Evolutionary conservation across 1,140 invertebrate genomes (phyloP), one percentile per base, ranked within the genome.

Genomic region (Dufourea novaeangliae): DNA sequence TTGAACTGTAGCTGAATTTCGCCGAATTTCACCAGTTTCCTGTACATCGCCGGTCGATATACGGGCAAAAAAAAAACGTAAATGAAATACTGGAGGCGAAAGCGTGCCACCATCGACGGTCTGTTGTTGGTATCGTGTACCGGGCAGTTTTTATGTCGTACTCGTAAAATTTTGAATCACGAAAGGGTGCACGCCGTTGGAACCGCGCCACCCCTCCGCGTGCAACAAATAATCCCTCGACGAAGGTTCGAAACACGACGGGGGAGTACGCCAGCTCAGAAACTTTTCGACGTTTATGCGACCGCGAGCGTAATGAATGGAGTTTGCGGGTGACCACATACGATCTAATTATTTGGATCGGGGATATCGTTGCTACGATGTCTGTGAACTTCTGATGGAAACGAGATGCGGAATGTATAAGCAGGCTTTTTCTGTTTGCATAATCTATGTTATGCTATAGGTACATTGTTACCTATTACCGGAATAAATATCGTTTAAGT

Each of bases 81-180:
- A 59, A 46, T n/a, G n/a, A 41, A 6, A 29, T 2, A 0, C 54
- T 20, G 27, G 14, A 50, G n/a, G 46, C 39, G 67, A 70, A 57
- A 62, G 10, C 37, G 56, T 17, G 27, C 59, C 7, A 22, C 14
- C 29, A n/a, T n/a, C n/a, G n/a, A 14, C 54, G 12, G 41, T 72
- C 50, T 61, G 39, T 7, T 72, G 44, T 63, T 27, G 62, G 39
- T 54, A n/a, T 29, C 20, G 62, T 29, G n/a, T 27, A 20, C 14
- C 54, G n/a, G 22, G 32, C n/a, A 39, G 5, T 56, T 67, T 75
- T 75, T 57, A 67, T n/a, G 72, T 7, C 1, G n/a, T n/a, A n/a
- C 25, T 68, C 63, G 52, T 75, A 75, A 75, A 68, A 75, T 59
- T 44, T 75, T 37, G 52, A 11, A 32, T 29, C 52, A 12, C 12